A percentile compares a stretch with the other conserved stretches of the same genome.
phyloP scores from a whole-genome alignment of 2,888 invertebrate genomes.

The Dasysyrphus albostriatus region DNA sequence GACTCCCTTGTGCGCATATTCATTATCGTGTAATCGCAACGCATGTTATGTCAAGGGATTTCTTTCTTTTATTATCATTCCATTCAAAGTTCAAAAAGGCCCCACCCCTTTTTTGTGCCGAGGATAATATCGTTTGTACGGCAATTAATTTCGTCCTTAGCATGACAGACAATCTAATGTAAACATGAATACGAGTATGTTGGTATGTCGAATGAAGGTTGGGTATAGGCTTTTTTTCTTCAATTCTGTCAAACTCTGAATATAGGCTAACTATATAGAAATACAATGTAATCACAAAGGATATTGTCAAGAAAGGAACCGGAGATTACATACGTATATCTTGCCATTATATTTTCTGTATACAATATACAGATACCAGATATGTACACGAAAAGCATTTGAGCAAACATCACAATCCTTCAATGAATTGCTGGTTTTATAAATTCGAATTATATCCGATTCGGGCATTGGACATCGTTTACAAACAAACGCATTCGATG shows the following conservation, averaged over 20 bases:
- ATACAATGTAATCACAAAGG: slow-evolving; percentile 41
- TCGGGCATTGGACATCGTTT: slow-evolving; percentile 8
- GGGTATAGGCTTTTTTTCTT: not conserved
- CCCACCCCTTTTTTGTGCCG: not conserved
- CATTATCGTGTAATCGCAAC: slow-evolving; percentile 29
- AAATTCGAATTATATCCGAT: slow-evolving; percentile 42
- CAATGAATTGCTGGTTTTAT: slow-evolving; percentile 33
- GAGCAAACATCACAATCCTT: slow-evolving; percentile 33
- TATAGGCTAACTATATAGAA: slow-evolving; percentile 40
- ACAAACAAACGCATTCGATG: slow-evolving; percentile 25
- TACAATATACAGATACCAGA: too few relatives aligned
- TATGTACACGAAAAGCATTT: slow-evolving; percentile 4
- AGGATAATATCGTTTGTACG: slow-evolving; percentile 48
- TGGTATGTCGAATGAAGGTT: slow-evolving; percentile 38
- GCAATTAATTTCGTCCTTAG: slow-evolving; percentile 72
- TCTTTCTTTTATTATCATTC: slow-evolving; percentile 55
- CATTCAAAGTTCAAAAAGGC: not conserved
- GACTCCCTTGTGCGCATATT: slow-evolving; percentile 21
- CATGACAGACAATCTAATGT: slow-evolving; percentile 42
- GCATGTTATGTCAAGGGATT: slow-evolving; percentile 58
- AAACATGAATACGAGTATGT: slow-evolving; percentile 8
- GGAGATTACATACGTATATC: slow-evolving; percentile 30
- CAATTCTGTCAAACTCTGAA: not conserved
- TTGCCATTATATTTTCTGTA: not conserved
- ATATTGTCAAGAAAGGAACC: slow-evolving; percentile 18